Conservation (phyloP, 1,140 invertebrate genomes). For the Macrobrachium nipponense region DNA sequence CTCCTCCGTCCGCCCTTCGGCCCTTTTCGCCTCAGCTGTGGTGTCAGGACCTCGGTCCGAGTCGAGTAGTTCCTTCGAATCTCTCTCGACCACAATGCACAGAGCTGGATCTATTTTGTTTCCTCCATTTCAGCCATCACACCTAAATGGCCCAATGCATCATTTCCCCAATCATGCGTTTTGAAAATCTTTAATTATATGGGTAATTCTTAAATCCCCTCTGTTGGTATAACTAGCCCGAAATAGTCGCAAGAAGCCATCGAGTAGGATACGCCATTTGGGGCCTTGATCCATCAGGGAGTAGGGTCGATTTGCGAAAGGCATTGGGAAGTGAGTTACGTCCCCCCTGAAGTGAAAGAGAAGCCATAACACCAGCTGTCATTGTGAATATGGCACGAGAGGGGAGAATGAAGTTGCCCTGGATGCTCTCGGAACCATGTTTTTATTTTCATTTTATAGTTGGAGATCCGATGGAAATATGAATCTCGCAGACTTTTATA, state of each 20-base stretch:
- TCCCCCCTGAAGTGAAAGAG: background rate
- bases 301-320: background rate
- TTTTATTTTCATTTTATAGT: too few relatives aligned
- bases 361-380: conserved; percentile 48
- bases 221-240: background rate
- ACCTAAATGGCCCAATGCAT: background rate
- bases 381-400: conserved; percentile 15
- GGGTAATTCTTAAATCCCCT: conserved; percentile 48
- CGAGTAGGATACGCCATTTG: background rate
- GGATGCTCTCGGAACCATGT: too few relatives aligned
- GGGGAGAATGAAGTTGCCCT: conserved; percentile 1
- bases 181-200: conserved; percentile 53
- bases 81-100: too few relatives aligned
- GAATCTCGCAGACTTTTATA: too few relatives aligned
- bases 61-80: background rate
- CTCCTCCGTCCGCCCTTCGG: background rate
- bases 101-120: background rate
- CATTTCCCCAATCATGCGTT: conserved; percentile 39
- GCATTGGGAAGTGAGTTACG: conserved; percentile 6
- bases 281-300: background rate
- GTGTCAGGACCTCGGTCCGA: background rate
- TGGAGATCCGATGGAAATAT: too few relatives aligned
- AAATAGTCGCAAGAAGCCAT: background rate
- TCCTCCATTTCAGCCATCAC: background rate
- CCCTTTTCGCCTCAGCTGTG: too few relatives aligned